Conservation (phyloP, 2,797 vertebrate species). For the Remorina albescens region DNA sequence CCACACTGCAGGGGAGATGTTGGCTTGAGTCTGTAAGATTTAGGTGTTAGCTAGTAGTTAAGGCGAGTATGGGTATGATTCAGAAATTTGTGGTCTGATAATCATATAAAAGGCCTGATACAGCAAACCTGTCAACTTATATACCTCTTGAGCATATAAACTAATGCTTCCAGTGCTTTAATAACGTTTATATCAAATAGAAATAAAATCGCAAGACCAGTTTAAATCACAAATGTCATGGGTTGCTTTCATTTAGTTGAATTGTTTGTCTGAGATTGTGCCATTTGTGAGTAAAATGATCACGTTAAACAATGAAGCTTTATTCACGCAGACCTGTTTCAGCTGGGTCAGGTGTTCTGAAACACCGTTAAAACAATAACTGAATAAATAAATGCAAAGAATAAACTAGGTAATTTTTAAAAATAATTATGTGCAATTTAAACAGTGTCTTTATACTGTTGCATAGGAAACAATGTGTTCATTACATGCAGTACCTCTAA, state of each 20-base stretch:
- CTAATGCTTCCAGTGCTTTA: not conserved
- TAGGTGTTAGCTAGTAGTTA: too few relatives aligned
- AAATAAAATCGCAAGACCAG: not conserved
- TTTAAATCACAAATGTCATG: not conserved
- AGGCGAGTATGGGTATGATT: not conserved
- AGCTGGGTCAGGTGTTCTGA: too few relatives aligned
- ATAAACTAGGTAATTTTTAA: too few relatives aligned
- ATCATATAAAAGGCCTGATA: too few relatives aligned
- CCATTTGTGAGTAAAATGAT: constrained; percentile 7
- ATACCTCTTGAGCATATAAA: not conserved
- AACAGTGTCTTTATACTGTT: not conserved
- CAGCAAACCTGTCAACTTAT: too few relatives aligned
- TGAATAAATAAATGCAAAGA: too few relatives aligned
- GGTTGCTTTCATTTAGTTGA: not conserved
- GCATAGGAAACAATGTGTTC: not conserved
- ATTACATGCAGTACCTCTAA: not conserved
- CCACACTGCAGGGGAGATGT: not conserved
- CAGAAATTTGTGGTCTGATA: too few relatives aligned
- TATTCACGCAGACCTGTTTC: not conserved
- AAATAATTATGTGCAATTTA: too few relatives aligned
- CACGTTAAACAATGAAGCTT: not conserved
- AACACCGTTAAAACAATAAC: too few relatives aligned
- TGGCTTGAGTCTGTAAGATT: not conserved
- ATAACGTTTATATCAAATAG: not conserved
- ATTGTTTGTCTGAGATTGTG: not conserved